phyloP scores from a whole-genome alignment of 2,113 vertebrate species.

The Lophura nycthemera region DNA sequence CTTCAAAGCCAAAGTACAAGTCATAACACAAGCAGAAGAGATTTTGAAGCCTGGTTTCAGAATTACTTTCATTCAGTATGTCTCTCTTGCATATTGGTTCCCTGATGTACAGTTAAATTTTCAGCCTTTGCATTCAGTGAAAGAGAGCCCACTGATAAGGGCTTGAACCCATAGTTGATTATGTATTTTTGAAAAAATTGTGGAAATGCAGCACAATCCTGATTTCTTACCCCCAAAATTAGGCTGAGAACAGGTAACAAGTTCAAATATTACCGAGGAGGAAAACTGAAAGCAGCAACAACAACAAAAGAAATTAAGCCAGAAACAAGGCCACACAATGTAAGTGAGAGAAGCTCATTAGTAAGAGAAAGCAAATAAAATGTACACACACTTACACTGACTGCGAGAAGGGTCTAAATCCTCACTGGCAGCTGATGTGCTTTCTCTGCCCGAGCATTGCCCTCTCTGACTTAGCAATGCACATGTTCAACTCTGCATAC shows the following conservation, averaged over 20 bases:
- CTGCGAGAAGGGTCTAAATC: fast-evolving
- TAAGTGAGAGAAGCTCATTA: background rate
- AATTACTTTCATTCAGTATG: background rate
- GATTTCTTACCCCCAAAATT: background rate
- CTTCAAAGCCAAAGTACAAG: background rate
- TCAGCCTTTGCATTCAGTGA: background rate
- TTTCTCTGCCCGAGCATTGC: background rate
- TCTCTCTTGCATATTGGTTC: background rate
- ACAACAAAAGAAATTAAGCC: background rate
- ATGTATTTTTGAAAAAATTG: background rate
- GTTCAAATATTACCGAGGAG: background rate
- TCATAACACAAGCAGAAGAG: background rate
- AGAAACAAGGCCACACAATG: background rate
- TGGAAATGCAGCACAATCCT: background rate
- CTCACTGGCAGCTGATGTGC: fast-evolving
- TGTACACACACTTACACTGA: background rate
- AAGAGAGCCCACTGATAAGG: background rate
- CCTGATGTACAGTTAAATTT: background rate
- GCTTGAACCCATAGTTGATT: background rate
- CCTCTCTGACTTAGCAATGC: background rate
- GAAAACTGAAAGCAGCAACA: background rate
- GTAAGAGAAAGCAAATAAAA: background rate
- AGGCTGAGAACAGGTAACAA: background rate
- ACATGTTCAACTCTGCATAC: background rate
- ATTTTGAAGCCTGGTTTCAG: background rate